phyloP scores from a whole-genome alignment of 2,888 invertebrate genomes.

The Drosophila affinis region DNA sequence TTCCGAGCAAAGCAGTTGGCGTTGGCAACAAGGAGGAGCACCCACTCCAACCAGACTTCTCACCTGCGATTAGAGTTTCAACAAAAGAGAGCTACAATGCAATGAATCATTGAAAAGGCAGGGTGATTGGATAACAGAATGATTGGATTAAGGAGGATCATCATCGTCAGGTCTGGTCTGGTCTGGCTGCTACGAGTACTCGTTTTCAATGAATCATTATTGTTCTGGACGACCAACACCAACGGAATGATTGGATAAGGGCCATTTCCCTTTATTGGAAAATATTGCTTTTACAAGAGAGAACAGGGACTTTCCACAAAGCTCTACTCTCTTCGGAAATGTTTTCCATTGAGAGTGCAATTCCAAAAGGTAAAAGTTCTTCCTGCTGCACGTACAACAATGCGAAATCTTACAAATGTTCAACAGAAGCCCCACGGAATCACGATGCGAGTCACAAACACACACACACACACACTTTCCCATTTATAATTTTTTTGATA shows the following conservation, averaged over 20 bases:
- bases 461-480: not conserved
- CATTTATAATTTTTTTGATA: constrained; percentile 19
- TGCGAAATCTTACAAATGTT: constrained; percentile 36
- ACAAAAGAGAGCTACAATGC: not conserved
- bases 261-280: not conserved
- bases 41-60: not conserved
- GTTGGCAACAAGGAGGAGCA: constrained; percentile 2
- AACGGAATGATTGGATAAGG: not conserved
- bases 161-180: not conserved
- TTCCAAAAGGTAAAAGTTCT: not conserved
- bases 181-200: not conserved
- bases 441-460: not conserved
- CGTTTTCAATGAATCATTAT: no score
- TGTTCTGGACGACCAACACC: not conserved
- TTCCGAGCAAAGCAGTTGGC: constrained; percentile 1
- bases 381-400: not conserved
- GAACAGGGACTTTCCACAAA: no score
- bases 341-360: not conserved
- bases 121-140: not conserved
- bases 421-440: constrained; percentile 15
- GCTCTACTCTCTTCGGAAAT: not conserved
- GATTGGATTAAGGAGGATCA: not conserved
- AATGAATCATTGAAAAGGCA: not conserved
- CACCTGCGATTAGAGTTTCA: not conserved
- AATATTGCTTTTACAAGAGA: not conserved